phyloP scores from a whole-genome alignment of 2,888 invertebrate species.

The Lamproptera curius region DNA sequence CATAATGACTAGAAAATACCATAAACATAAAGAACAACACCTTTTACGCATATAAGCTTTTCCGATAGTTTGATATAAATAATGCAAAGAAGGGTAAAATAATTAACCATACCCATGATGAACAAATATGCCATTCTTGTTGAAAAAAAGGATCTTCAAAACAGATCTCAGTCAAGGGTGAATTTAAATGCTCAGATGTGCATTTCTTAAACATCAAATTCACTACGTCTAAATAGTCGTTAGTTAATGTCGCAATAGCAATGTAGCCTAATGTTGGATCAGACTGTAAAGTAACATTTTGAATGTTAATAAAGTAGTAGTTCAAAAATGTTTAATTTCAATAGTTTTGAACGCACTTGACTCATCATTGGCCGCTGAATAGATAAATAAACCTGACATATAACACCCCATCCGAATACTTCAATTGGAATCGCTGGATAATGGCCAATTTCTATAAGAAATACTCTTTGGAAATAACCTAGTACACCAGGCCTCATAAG shows the following conservation, averaged over 20 bases:
- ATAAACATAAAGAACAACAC: neutral
- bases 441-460: conserved; percentile 74
- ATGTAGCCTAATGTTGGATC: conserved; percentile 58
- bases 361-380: conserved; percentile 58
- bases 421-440: conserved; percentile 71
- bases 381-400: conserved; percentile 77
- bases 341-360: conserved; percentile 35
- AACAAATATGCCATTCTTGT: conserved; percentile 48
- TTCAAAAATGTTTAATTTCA: neutral
- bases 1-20: neutral
- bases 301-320: neutral
- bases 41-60: neutral
- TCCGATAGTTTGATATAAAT: neutral
- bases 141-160: conserved; percentile 56
- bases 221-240: conserved; percentile 56
- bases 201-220: conserved; percentile 46
- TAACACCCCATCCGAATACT: conserved; percentile 76
- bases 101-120: conserved; percentile 28
- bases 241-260: conserved; percentile 63
- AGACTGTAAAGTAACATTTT: conserved; percentile 36
- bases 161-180: conserved; percentile 54
- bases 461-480: conserved; percentile 70
- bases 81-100: neutral
- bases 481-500: conserved; percentile 74
- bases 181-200: conserved; percentile 48